These are phyloP conservation scores for Melanotaenia duboulayi DNA, from an alignment of 2,113 vertebrate genomes.

Conservation along the genomic window DNA sequence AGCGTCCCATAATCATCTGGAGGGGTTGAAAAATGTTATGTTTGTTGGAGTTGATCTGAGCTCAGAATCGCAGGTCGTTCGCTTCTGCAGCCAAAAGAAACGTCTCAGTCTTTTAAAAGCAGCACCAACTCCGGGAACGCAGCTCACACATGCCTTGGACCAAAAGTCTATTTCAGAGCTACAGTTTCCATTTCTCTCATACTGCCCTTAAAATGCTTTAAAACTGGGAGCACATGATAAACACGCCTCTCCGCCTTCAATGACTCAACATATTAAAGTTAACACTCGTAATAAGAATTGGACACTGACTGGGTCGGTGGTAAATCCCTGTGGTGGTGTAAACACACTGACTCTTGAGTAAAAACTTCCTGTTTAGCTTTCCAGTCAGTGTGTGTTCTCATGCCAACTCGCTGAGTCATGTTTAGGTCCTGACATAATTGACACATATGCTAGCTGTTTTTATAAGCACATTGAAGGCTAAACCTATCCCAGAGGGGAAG, in stretches of 20 bases:
- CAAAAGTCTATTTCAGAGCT: slow-evolving; percentile 25
- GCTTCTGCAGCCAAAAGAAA: slow-evolving; percentile 66
- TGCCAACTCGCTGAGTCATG: slow-evolving; percentile 29
- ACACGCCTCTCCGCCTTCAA: slow-evolving; percentile 7
- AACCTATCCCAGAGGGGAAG: slow-evolving; percentile 13
- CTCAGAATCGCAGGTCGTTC: slow-evolving; percentile 38
- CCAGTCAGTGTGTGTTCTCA: slow-evolving; percentile 7
- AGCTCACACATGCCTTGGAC: slow-evolving; percentile 16
- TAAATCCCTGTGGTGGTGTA: slow-evolving; percentile 35
- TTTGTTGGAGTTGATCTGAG: slow-evolving; percentile 8
- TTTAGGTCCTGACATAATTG: slow-evolving; percentile 49
- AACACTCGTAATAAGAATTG: slow-evolving; percentile 7
- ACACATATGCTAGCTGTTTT: slow-evolving; percentile 48
- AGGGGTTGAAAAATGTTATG: neutral
- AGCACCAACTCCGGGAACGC: slow-evolving; percentile 37
- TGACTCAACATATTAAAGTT: slow-evolving; percentile 16
- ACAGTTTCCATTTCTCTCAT: slow-evolving; percentile 36
- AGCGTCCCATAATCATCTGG: slow-evolving; percentile 91
- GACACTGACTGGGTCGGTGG: neutral
- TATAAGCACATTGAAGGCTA: slow-evolving; percentile 51
- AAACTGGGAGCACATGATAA: slow-evolving; percentile 28
- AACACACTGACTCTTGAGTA: slow-evolving; percentile 47
- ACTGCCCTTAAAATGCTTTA: slow-evolving; percentile 38
- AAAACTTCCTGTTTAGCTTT: slow-evolving; percentile 71
- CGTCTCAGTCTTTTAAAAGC: slow-evolving; percentile 33